Conservation (phyloP, 2,888 invertebrate genomes). For the Pinctada fucata region DNA sequence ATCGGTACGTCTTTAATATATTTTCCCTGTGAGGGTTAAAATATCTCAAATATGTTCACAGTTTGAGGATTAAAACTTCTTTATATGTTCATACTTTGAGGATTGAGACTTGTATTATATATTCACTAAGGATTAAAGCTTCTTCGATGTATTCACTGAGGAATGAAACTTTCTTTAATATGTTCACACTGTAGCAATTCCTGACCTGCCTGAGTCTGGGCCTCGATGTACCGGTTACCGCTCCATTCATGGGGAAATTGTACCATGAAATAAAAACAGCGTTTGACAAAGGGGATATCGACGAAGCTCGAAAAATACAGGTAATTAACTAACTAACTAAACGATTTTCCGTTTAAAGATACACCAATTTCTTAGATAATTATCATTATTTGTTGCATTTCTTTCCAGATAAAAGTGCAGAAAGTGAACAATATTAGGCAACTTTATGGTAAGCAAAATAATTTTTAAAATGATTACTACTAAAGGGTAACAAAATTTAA, state of each 20-base stretch:
- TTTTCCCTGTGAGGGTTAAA: no score
- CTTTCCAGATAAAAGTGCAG: constrained; percentile 13
- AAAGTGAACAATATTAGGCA: not conserved
- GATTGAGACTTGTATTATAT: no score
- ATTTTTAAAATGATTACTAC: not conserved
- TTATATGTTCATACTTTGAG: no score
- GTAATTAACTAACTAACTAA: constrained; percentile 29
- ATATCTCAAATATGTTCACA: no score
- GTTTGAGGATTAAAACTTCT: no score
- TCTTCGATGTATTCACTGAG: no score
- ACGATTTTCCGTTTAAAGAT: not conserved
- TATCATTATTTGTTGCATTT: no score
- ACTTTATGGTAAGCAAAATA: not conserved
- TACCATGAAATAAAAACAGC: constrained; percentile 64
- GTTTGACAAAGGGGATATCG: constrained; percentile 66
- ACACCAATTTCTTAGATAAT: no score
- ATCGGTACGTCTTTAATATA: no score
- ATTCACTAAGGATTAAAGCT: no score
- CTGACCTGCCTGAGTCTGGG: constrained; percentile 66
- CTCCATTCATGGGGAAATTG: constrained; percentile 62
- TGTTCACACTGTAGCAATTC: constrained; percentile 57
- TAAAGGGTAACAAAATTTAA: not conserved
- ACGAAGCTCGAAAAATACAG: constrained; percentile 61
- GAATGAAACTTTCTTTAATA: no score
- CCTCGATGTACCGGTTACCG: constrained; percentile 62